These are phyloP conservation scores for Melipona beecheii DNA, from an alignment of 2,888 invertebrate genomes.

Conservation along the genomic window DNA sequence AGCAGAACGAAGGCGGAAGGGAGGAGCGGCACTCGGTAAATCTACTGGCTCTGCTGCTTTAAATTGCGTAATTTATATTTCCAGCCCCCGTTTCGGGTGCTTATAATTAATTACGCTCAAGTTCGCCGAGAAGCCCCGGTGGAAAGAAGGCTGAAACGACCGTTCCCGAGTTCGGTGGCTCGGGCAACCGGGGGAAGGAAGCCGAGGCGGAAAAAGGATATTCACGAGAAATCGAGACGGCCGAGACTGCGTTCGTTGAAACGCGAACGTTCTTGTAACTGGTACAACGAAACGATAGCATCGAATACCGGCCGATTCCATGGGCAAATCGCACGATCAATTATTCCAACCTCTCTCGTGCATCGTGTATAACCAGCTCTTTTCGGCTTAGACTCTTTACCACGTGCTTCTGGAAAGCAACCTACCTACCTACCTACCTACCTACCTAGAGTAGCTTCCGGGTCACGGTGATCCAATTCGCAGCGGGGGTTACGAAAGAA, in stretches of 20 bases:
- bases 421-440: too few relatives aligned
- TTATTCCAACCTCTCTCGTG: conserved; percentile 2
- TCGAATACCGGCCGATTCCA: conserved; percentile 50
- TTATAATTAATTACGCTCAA: conserved; percentile 75
- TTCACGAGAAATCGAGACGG: conserved; percentile 22
- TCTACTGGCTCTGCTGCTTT: conserved; percentile 70
- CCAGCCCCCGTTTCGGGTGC: conserved; percentile 62
- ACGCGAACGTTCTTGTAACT: conserved; percentile 42
- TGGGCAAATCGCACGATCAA: conserved; percentile 42
- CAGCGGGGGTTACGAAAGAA: conserved; percentile 17
- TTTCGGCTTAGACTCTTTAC: neutral
- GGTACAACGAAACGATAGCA: conserved; percentile 39
- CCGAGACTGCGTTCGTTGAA: conserved; percentile 13
- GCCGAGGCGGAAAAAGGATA: conserved; percentile 15
- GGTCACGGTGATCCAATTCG: conserved; percentile 1
- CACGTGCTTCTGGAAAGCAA: too few relatives aligned
- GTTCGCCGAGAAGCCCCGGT: conserved; percentile 49
- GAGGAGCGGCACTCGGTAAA: conserved; percentile 54
- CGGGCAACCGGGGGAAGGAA: neutral
- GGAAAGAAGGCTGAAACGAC: conserved; percentile 36
- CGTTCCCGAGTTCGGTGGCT: too few relatives aligned
- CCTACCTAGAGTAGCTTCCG: conserved; percentile 12
- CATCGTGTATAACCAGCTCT: neutral
- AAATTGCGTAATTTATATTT: conserved; percentile 77
- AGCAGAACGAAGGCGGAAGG: conserved; percentile 27